Conservation (phyloP, 2,797 vertebrate species). For the Fistularia commersonii region DNA sequence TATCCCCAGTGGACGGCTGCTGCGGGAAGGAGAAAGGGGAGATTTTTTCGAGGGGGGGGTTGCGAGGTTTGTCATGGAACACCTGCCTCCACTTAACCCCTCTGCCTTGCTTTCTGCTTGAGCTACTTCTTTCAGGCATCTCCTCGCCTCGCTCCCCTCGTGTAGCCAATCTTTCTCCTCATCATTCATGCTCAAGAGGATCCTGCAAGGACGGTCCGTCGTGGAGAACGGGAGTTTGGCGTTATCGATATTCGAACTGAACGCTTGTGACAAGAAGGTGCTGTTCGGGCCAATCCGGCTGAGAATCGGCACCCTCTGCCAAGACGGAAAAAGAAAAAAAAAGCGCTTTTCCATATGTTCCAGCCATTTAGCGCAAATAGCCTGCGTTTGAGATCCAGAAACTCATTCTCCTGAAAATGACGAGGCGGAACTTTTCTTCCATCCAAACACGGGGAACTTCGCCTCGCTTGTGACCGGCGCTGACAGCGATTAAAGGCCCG, state of each 20-base stretch:
- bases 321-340: too few relatives aligned
- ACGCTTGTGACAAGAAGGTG: too few relatives aligned
- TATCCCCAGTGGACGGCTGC: conserved; percentile 41
- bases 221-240: too few relatives aligned
- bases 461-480: conserved; percentile 35
- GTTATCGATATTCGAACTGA: too few relatives aligned
- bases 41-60: conserved; percentile 60
- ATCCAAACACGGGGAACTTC: conserved; percentile 7
- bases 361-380: too few relatives aligned
- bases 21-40: conserved; percentile 39
- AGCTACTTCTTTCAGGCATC: conserved; percentile 77
- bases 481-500: conserved; percentile 69
- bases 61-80: conserved; percentile 70
- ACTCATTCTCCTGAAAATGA: too few relatives aligned
- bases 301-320: too few relatives aligned
- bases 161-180: conserved; percentile 30
- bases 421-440: too few relatives aligned
- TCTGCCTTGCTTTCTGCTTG: conserved; percentile 80
- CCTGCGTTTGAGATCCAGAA: too few relatives aligned
- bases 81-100: conserved; percentile 82
- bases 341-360: too few relatives aligned
- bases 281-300: too few relatives aligned
- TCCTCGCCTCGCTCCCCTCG: conserved; percentile 52
- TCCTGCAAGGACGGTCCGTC: too few relatives aligned
- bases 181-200: conserved; percentile 51